Base-by-base conservation (phyloP, 1,140 invertebrate species). In the Lucilia cuprina region DNA sequence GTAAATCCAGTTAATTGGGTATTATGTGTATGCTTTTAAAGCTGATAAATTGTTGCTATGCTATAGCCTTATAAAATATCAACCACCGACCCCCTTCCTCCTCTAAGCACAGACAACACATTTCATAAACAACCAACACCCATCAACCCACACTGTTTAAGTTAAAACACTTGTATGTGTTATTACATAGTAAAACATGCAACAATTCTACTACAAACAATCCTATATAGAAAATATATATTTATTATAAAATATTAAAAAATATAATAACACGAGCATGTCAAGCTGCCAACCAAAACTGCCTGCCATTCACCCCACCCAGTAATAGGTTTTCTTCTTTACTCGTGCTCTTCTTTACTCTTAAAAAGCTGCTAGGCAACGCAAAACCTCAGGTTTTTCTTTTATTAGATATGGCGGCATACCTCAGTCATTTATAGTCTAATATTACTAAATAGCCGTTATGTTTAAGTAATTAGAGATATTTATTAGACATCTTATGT, bases 1-100 rank as follows among this genome's bases (percentile, higher is more conserved):
- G 55, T 60, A 60, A 60, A 60, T 60, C 55, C 55, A 60, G 55
- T 60, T 60, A 60, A 60, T 60, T 60, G 55, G 55, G 55, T 60
- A 60, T 60, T 60, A n/a, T 60, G 55, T 60, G 55, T 60, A 14
- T 60, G 55, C 55, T n/a, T 60, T 60, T 60, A 60, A 60, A 17
- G 50, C 50, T 60, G 55, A 60, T 60, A 14, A 30, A 41, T 41
- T 60, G 55, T 60, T 60, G 55, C 14, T n/a, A 60, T 60, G 41
- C 41, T 41, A 41, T 8, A n/a, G 41, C 12, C 55, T 60, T n/a
- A 60, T 60, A 60, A 60, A 60, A 60, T n/a, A 60, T n/a, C 55
- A 17, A n/a, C n/a, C n/a, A n/a, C n/a, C n/a, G n/a, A n/a, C n/a
- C n/a, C 50, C 10, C n/a, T 2, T 0, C 41, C 41, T 2, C 41